These are phyloP conservation scores for Musca vetustissima DNA, from an alignment of 1,140 invertebrate genomes.

Conservation along the genomic window DNA sequence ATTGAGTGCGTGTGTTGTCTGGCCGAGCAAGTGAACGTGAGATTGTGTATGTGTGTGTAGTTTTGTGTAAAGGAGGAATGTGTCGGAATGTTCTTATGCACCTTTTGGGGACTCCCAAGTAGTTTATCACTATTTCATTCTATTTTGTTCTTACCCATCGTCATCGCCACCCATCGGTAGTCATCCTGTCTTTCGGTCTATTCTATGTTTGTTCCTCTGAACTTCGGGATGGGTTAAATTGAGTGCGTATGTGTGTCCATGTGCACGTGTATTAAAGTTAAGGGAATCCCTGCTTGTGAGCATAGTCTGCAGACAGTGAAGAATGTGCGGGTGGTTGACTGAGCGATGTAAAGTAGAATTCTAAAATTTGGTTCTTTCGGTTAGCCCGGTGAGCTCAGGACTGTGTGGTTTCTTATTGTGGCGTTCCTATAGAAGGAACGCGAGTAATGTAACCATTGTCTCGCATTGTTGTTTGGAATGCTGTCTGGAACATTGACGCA, in stretches of 20 bases:
- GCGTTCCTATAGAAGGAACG: not conserved
- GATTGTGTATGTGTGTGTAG: not conserved
- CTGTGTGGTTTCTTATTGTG: not conserved
- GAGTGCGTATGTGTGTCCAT: not conserved
- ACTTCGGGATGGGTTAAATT: not conserved
- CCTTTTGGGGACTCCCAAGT: not conserved
- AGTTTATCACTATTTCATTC: slow-evolving; percentile 10
- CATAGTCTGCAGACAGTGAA: not conserved
- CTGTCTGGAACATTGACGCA: slow-evolving; percentile 28
- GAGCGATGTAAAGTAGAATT: slow-evolving; percentile 15
- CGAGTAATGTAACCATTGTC: slow-evolving; percentile 2
- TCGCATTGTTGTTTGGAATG: not conserved
- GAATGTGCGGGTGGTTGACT: not conserved
- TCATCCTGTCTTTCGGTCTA: not conserved
- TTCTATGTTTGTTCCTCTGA: slow-evolving; percentile 11
- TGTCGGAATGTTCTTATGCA: slow-evolving; percentile 11
- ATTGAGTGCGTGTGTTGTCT: no score
- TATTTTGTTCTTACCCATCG: not conserved
- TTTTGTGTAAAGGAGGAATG: not conserved
- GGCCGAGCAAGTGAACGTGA: not conserved
- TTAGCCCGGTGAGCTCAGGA: not conserved
- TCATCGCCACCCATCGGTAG: no score
- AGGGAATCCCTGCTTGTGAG: not conserved
- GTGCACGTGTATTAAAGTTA: not conserved
- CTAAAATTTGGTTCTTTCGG: not conserved